These are phyloP conservation scores for Brenthis ino DNA, from an alignment of 2,888 invertebrate genomes.

Conservation along the genomic window DNA sequence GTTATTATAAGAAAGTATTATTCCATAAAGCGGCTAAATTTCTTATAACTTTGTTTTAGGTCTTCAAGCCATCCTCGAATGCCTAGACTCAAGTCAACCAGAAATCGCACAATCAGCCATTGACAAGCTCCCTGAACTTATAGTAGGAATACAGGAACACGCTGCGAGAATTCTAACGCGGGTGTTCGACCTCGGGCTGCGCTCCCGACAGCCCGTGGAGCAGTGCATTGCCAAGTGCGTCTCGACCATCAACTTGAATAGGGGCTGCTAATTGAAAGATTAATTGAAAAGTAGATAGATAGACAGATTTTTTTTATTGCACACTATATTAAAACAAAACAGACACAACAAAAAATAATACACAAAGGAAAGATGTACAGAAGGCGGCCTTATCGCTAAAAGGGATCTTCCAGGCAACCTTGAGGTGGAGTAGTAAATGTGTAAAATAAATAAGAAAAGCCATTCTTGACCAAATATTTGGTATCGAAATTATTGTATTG, in stretches of 20 bases:
- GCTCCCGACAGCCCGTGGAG: constrained; percentile 89
- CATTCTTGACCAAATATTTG: too few species aligned
- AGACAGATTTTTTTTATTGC: not conserved
- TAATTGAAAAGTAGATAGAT: not conserved
- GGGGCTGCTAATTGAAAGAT: constrained; percentile 84
- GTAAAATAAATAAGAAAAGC: too few species aligned
- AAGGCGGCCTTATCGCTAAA: too few species aligned
- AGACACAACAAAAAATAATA: too few species aligned
- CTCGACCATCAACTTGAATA: constrained; percentile 90
- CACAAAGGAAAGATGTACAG: too few species aligned
- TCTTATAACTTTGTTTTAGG: constrained; percentile 63
- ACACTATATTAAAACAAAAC: too few species aligned
- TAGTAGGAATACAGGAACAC: constrained; percentile 92
- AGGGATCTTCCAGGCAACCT: too few species aligned
- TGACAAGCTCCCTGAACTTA: constrained; percentile 91
- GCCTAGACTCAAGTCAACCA: constrained; percentile 90
- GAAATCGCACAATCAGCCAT: constrained; percentile 90
- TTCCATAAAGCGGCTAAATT: not conserved
- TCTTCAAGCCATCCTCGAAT: constrained; percentile 89
- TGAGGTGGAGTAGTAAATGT: too few species aligned
- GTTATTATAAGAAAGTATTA: too few species aligned
- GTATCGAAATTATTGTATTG: too few species aligned
- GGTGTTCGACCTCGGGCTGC: constrained; percentile 91
- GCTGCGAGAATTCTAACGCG: constrained; percentile 89
- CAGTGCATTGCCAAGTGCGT: constrained; percentile 90